phyloP scores from a whole-genome alignment of 2,113 vertebrate genomes.

The Anhinga rufa region DNA sequence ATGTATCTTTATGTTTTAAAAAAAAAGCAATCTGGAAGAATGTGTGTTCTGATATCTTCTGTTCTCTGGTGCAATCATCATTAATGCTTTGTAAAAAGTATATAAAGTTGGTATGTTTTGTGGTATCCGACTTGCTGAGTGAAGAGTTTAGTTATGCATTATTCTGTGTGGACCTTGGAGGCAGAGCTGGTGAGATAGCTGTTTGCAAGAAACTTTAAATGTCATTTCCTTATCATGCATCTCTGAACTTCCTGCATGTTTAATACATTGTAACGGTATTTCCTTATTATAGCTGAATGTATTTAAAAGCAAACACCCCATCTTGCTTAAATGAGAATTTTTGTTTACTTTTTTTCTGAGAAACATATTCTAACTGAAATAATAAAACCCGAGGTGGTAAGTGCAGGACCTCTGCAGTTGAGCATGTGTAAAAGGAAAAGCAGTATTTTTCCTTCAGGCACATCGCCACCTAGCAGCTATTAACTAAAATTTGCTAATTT shows the following conservation, averaged over 20 bases:
- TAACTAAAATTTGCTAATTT: not conserved
- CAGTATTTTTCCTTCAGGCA: not conserved
- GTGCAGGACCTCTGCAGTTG: not conserved
- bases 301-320: not conserved
- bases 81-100: not conserved
- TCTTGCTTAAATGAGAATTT: not conserved
- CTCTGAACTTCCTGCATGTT: not conserved
- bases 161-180: not conserved
- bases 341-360: not conserved
- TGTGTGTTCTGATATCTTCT: not conserved
- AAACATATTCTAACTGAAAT: not conserved
- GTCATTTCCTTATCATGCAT: not conserved
- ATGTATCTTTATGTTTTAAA: not conserved
- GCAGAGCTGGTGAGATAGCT: not conserved
- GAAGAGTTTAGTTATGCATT: not conserved
- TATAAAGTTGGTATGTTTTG: not conserved
- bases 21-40: not conserved
- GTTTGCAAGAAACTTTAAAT: not conserved
- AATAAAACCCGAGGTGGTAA: accelerated
- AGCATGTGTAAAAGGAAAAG: not conserved
- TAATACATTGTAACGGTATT: not conserved
- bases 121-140: not conserved
- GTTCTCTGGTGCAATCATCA: not conserved
- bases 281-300: not conserved
- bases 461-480: constrained; percentile 29